Conservation (phyloP, 2,113 vertebrate species). For the Dipodomys stephensi region DNA sequence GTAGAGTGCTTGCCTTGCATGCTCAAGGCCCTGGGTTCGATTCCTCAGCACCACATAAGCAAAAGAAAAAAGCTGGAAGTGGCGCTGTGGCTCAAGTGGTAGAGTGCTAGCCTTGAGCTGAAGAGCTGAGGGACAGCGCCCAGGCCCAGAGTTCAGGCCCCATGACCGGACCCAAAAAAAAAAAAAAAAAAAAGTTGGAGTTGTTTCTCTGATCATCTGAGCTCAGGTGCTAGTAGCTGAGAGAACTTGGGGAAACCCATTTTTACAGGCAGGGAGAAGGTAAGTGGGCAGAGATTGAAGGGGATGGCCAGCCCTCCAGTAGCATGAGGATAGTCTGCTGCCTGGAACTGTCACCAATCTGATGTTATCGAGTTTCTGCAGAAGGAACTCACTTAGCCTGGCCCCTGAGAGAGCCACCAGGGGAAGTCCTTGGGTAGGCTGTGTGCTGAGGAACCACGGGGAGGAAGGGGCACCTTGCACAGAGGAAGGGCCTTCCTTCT, state of each 20-base stretch:
- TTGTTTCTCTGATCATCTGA: not conserved
- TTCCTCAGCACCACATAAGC: too few relatives aligned
- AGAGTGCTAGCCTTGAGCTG: too few relatives aligned
- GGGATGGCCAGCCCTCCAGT: constrained; percentile 59
- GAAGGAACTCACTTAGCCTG: constrained; percentile 85
- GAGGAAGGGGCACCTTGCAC: not conserved
- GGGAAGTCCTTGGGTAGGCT: constrained; percentile 85
- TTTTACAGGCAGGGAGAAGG: not conserved
- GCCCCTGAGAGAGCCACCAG: constrained; percentile 71
- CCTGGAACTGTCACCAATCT: constrained; percentile 84
- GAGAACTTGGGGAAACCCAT: not conserved
- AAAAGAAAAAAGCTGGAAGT: too few relatives aligned
- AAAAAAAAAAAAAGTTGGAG: not conserved
- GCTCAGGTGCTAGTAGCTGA: not conserved
- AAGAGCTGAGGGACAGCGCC: too few relatives aligned
- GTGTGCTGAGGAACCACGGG: constrained; percentile 25
- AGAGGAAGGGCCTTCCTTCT: constrained; percentile 14
- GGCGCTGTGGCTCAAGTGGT: too few relatives aligned
- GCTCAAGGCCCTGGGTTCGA: too few relatives aligned
- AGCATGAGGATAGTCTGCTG: constrained; percentile 79
- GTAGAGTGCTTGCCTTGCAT: too few relatives aligned
- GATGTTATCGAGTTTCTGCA: constrained; percentile 90
- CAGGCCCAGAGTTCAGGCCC: too few relatives aligned
- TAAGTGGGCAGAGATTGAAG: not conserved
- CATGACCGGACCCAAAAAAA: too few relatives aligned